phyloP scores from a whole-genome alignment of 1,140 invertebrate species.

The Pseudoatta argentina region DNA sequence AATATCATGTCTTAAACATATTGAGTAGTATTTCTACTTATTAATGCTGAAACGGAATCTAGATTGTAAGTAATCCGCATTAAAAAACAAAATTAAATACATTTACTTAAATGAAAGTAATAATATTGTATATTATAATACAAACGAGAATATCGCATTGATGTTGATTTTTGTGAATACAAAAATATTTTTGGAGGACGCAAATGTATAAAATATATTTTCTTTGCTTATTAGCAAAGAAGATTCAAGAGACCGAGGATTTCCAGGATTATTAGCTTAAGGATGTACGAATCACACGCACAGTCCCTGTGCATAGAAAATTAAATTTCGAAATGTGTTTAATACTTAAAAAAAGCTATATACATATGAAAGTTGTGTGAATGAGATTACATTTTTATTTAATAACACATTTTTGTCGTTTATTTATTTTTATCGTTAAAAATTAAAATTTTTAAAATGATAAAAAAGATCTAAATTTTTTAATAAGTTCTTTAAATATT shows the following conservation, averaged over 20 bases:
- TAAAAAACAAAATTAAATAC: background rate
- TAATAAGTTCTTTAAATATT: too few species aligned
- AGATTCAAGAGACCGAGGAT: slow-evolving; percentile 62
- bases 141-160: background rate
- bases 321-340: too few species aligned
- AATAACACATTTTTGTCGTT: too few species aligned
- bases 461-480: too few species aligned
- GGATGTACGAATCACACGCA: too few species aligned
- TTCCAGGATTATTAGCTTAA: slow-evolving; percentile 76
- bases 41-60: background rate
- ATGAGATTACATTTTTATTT: too few species aligned
- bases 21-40: background rate
- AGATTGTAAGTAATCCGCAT: background rate
- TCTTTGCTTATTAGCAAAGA: slow-evolving; percentile 77
- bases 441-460: too few species aligned
- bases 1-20: background rate
- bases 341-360: too few species aligned
- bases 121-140: background rate
- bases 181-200: slow-evolving; percentile 45
- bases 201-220: slow-evolving; percentile 80
- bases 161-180: slow-evolving; percentile 19
- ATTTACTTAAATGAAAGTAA: background rate
- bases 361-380: too few species aligned
- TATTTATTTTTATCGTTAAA: too few species aligned
- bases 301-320: too few species aligned